Evolutionary conservation across 2,888 invertebrate species (phyloP).

Genomic region (Endomychus coccineus): DNA sequence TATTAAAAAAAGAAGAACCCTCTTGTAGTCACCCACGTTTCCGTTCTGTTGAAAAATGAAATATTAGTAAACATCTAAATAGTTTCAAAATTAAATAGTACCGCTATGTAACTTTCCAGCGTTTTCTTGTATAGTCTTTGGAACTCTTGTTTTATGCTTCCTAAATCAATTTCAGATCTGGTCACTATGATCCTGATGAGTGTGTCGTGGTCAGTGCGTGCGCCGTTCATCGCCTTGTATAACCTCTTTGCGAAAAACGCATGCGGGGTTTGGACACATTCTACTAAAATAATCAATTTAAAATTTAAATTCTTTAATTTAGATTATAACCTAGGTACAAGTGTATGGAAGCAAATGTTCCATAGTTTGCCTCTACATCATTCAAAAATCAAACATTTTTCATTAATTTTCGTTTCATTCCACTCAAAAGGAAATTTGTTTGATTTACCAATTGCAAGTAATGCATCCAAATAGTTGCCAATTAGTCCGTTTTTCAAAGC

Average conservation of each 20-base stretch:
- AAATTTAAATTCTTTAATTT: too few relatives aligned
- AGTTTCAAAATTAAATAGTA: too few relatives aligned
- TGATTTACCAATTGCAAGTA: slow-evolving; percentile 58
- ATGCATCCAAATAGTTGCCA: slow-evolving; percentile 60
- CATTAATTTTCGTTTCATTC: too few relatives aligned
- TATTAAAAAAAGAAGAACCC: too few relatives aligned
- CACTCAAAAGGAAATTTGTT: too few relatives aligned
- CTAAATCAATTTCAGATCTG: slow-evolving; percentile 63
- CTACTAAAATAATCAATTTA: slow-evolving; percentile 57
- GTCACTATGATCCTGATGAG: slow-evolving; percentile 65
- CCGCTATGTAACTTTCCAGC: slow-evolving; percentile 32
- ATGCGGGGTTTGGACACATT: slow-evolving; percentile 58
- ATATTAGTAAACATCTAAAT: too few relatives aligned
- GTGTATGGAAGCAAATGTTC: too few relatives aligned
- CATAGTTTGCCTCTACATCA: too few relatives aligned
- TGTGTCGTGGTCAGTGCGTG: slow-evolving; percentile 65
- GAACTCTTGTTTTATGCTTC: slow-evolving; percentile 61
- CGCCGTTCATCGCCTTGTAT: slow-evolving; percentile 58
- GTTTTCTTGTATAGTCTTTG: slow-evolving; percentile 63
- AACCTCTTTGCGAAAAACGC: slow-evolving; percentile 64
- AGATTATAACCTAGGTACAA: too few relatives aligned
- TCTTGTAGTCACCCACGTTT: too few relatives aligned
- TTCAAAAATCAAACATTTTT: too few relatives aligned
- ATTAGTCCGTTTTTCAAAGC: slow-evolving; percentile 60
- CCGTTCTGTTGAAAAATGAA: too few relatives aligned